Evolutionary conservation across 2,797 vertebrate genomes (phyloP), one percentile per base, ranked within the genome.

Genomic region (Rhinichthys osculus): DNA sequence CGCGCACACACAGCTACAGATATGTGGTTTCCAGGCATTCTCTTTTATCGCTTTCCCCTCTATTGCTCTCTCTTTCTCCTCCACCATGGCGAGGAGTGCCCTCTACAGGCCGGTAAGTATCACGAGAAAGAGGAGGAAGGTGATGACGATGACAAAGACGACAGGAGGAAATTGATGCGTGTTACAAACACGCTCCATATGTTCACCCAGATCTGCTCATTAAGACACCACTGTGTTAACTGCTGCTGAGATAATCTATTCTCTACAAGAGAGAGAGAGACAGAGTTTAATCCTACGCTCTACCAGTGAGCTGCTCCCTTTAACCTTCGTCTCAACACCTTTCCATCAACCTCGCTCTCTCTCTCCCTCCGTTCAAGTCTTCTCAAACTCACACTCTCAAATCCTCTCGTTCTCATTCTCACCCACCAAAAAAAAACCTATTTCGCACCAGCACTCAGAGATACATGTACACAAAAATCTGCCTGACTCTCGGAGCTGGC

Each of bases 191-290:
- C 74, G 40, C 86, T 90, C 88, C 89, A 87, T 90, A 90, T 89
- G 89, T 78, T 89, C 70, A 40, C 86, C 67, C 84, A 82, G 78
- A 86, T 88, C 82, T 78, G 81, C 87, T 89, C 86, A 59, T 89
- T 90, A 90, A 90, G 85, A 87, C 88, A 84, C 86, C 87, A 89
- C 89, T 86, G 87, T 23, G 89, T 76, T 86, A 76, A 88, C 83
- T 84, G 86, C 87, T 87, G 87, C 80, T 59, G 69, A 52, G 78
- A 85, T 85, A 59, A 72, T 85, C 78, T 81, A 74, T 81, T 81
- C 84, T 85, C 84, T 52, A 73, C 33, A 42, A 81, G 76, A 80
- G 74, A 19, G 74, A 19, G n/a, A 81, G 33, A 72, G 67, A 67
- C 21, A n/a, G 84, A 19, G 59, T 77, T 67, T 70, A 86, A 83